Conservation (phyloP, 2,797 vertebrate genomes). For the Acanthornis magna region DNA sequence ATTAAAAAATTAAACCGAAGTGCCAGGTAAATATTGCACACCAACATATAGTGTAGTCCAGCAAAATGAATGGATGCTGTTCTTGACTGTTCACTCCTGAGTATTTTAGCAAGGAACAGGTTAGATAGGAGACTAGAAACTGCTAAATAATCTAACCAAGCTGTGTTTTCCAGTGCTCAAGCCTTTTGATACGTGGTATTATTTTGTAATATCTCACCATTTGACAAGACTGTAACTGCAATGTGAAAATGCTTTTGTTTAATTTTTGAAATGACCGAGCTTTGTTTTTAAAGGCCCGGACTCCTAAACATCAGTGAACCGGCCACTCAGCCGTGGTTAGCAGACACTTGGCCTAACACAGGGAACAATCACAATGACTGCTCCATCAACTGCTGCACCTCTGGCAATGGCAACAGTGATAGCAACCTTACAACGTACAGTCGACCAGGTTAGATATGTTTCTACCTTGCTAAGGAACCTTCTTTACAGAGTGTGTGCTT, state of each 20-base stretch:
- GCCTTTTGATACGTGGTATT: not conserved
- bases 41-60: not conserved
- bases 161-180: not conserved
- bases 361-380: slow-evolving; percentile 98
- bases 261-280: not conserved
- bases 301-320: slow-evolving; percentile 96
- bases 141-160: not conserved
- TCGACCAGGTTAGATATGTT: slow-evolving; percentile 87
- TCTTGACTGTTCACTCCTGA: not conserved
- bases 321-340: slow-evolving; percentile 92
- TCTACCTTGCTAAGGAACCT: slow-evolving; percentile 34
- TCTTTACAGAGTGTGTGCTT: not conserved
- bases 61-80: not conserved
- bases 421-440: slow-evolving; percentile 97
- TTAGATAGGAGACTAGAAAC: not conserved
- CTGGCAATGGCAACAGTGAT: slow-evolving; percentile 94
- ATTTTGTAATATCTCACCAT: not conserved
- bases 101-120: not conserved
- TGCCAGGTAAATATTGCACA: not conserved
- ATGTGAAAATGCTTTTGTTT: not conserved
- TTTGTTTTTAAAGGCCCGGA: slow-evolving; percentile 83
- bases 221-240: not conserved
- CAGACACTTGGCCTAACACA: slow-evolving; percentile 97
- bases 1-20: not conserved
- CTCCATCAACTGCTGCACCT: slow-evolving; percentile 96